A percentile compares a stretch with the other conserved stretches of the same genome.
Conservation (phyloP, 2,113 vertebrate genomes). For the Galeopterus variegatus region DNA sequence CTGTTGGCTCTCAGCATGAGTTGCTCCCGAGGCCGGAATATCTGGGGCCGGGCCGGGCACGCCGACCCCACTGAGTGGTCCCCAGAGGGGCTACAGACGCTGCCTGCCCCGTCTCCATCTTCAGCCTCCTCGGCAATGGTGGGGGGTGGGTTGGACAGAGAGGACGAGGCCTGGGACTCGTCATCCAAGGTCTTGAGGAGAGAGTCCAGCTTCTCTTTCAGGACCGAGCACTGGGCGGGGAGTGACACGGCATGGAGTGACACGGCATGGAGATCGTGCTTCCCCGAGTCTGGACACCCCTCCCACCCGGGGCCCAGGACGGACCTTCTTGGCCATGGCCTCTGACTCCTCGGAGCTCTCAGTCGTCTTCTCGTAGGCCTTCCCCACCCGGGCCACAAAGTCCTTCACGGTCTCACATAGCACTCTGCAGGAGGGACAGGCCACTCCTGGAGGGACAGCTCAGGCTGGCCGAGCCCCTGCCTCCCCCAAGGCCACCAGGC, state of each 20-base stretch:
- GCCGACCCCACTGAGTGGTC: constrained; percentile 82
- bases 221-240: constrained; percentile 92
- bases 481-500: rapidly evolving
- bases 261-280: constrained; percentile 84
- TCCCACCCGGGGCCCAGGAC: not conserved
- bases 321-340: constrained; percentile 97
- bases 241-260: constrained; percentile 88
- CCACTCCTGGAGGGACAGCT: constrained; percentile 4
- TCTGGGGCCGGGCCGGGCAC: constrained; percentile 90
- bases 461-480: not conserved
- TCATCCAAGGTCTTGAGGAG: constrained; percentile 96
- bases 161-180: constrained; percentile 94
- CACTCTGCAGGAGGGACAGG: constrained; percentile 89
- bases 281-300: rapidly evolving
- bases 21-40: constrained; percentile 97
- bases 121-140: constrained; percentile 96
- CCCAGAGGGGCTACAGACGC: constrained; percentile 77
- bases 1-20: constrained; percentile 99
- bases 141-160: constrained; percentile 92
- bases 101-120: constrained; percentile 89
- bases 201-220: constrained; percentile 98
- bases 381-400: constrained; percentile 97
- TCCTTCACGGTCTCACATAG: constrained; percentile 99
- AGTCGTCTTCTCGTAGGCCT: constrained; percentile 96
- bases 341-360: constrained; percentile 96